These are phyloP conservation scores for Drosophila kohkoa DNA, from an alignment of 1,140 invertebrate genomes.

Conservation along the genomic window DNA sequence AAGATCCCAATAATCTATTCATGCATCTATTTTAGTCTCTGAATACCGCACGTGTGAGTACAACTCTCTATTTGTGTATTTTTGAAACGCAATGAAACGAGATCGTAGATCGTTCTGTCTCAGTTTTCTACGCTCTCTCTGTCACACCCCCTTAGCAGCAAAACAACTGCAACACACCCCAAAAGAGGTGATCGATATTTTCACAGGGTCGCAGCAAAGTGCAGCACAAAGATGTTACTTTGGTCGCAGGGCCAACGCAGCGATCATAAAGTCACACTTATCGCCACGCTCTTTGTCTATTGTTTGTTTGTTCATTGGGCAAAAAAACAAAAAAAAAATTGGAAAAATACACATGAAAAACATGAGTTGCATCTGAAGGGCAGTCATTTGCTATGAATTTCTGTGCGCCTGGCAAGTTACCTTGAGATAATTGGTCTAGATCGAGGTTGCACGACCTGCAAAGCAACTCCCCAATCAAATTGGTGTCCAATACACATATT, in stretches of 20 bases:
- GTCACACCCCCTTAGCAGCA: neutral
- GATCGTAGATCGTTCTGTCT: neutral
- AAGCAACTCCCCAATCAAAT: conserved; percentile 5
- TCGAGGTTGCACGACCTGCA: conserved; percentile 68
- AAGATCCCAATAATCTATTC: neutral
- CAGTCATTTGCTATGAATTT: conserved; percentile 33
- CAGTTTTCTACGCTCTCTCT: neutral
- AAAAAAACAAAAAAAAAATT: conserved; percentile 23
- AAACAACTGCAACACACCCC: conserved; percentile 60
- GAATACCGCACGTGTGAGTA: neutral
- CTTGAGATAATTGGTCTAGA: conserved; percentile 84
- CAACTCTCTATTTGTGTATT: neutral
- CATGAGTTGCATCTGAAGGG: conserved; percentile 50
- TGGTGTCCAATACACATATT: neutral
- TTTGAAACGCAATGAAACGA: neutral
- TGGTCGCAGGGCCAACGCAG: conserved; percentile 41
- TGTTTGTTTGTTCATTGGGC: conserved; percentile 20
- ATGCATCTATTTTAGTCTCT: neutral
- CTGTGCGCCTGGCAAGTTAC: conserved; percentile 75
- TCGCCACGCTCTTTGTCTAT: conserved; percentile 23
- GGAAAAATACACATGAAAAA: conserved; percentile 9
- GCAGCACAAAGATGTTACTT: conserved; percentile 27
- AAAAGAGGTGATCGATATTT: conserved; percentile 80
- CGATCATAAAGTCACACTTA: conserved; percentile 34
- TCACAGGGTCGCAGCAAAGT: conserved; percentile 70